Percentiles rank a stretch among this genome's conserved stretches.
These are phyloP conservation scores for Halesus radiatus DNA, from an alignment of 1,140 invertebrate genomes.

Conservation along the genomic window DNA sequence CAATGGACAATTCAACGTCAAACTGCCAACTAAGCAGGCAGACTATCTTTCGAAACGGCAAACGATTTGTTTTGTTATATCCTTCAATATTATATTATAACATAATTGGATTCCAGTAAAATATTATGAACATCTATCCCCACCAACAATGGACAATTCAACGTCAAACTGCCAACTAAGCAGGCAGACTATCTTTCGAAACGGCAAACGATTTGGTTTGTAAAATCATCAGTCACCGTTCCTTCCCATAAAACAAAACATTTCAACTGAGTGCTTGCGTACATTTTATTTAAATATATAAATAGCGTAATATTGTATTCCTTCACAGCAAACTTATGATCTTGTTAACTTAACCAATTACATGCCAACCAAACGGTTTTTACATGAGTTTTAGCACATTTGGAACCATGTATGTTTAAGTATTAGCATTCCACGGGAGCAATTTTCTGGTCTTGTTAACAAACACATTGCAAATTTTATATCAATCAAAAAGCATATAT, in stretches of 20 bases:
- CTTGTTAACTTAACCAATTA: not conserved
- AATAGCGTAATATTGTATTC: slow-evolving; percentile 4
- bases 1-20: too few species aligned
- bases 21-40: too few species aligned
- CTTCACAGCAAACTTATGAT: not conserved
- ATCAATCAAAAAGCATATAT: not conserved
- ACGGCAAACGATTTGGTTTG: slow-evolving; percentile 43
- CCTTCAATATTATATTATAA: slow-evolving; percentile 12
- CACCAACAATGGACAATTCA: too few species aligned
- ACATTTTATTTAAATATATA: slow-evolving; percentile 2
- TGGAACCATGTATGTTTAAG: not conserved
- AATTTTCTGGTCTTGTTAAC: slow-evolving; percentile 32
- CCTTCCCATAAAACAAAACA: slow-evolving; percentile 25
- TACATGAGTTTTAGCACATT: slow-evolving; percentile 9
- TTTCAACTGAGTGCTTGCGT: slow-evolving; percentile 13
- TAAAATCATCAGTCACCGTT: slow-evolving; percentile 24
- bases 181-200: slow-evolving; percentile 3
- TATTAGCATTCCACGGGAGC: slow-evolving; percentile 32
- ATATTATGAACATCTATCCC: not conserved
- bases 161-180: too few species aligned
- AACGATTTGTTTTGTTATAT: slow-evolving; percentile 21
- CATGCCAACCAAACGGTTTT: slow-evolving; percentile 9
- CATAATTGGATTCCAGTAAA: not conserved
- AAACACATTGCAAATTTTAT: slow-evolving; percentile 27
- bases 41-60: slow-evolving; percentile 38